Evolutionary conservation across 2,888 invertebrate species (phyloP).

Genomic region (Laspeyria flexula): DNA sequence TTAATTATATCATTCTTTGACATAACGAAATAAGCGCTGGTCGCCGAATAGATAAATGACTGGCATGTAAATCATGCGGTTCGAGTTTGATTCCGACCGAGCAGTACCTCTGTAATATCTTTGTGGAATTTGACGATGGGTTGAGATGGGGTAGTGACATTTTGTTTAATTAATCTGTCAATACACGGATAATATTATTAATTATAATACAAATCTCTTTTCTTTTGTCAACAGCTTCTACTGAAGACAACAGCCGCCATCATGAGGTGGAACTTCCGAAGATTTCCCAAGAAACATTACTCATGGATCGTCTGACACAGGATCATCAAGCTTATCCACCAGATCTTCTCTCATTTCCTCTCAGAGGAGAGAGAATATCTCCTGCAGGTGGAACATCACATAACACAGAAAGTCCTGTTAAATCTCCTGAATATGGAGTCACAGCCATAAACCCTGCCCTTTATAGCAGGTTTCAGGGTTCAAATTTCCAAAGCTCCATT

Average conservation of each 20-base stretch:
- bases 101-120: too few species aligned
- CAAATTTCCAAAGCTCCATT: slow-evolving; percentile 84
- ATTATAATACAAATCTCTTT: too few species aligned
- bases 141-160: too few species aligned
- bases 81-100: too few species aligned
- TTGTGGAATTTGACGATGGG: too few species aligned
- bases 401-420: slow-evolving; percentile 65
- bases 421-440: slow-evolving; percentile 73
- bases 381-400: slow-evolving; percentile 74
- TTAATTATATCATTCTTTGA: too few species aligned
- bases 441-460: slow-evolving; percentile 61
- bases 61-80: too few species aligned
- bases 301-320: slow-evolving; percentile 74
- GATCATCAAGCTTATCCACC: slow-evolving; percentile 90
- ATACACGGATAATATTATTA: too few species aligned
- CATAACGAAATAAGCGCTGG: too few species aligned
- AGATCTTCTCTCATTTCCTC: slow-evolving; percentile 92
- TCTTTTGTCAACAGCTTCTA: slow-evolving; percentile 74
- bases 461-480: slow-evolving; percentile 86
- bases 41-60: too few species aligned
- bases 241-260: slow-evolving; percentile 88
- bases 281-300: slow-evolving; percentile 79
- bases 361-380: slow-evolving; percentile 79
- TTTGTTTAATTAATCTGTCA: too few species aligned
- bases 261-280: slow-evolving; percentile 86